Percentiles rank a stretch among this genome's conserved stretches.
Evolutionary conservation across 2,888 invertebrate species (phyloP).

Genomic region (Andrena hattorfiana): DNA sequence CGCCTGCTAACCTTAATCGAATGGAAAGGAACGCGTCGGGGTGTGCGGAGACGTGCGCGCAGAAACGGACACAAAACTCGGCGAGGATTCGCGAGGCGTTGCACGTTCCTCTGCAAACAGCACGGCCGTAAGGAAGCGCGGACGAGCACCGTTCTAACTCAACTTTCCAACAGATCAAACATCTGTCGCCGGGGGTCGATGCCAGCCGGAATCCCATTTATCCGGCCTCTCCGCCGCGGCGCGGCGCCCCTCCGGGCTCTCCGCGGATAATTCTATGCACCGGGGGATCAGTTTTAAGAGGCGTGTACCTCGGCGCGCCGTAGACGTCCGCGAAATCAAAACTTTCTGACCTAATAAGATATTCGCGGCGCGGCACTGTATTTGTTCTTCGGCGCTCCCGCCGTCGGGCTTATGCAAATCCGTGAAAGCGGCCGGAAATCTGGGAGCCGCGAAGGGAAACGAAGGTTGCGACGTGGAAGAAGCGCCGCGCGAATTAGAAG

Average conservation of each 20-base stretch:
- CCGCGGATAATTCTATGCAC: constrained; percentile 72
- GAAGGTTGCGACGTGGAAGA: constrained; percentile 17
- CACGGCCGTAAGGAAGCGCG: constrained; percentile 4
- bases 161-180: constrained; percentile 67
- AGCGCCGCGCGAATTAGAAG: constrained; percentile 2
- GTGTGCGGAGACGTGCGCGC: background rate
- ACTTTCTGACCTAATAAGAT: constrained; percentile 74
- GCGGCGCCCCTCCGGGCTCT: background rate
- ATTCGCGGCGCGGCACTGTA: constrained; percentile 59
- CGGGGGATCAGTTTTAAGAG: constrained; percentile 66
- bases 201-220: constrained; percentile 58
- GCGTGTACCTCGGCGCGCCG: constrained; percentile 34
- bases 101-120: constrained; percentile 30
- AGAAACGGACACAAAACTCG: background rate
- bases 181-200: constrained; percentile 59
- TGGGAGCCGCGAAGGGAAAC: background rate
- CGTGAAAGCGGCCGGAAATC: constrained; percentile 28
- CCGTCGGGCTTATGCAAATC: constrained; percentile 66
- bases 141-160: constrained; percentile 29
- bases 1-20: background rate
- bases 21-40: constrained; percentile 5
- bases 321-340: constrained; percentile 61
- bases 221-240: constrained; percentile 30
- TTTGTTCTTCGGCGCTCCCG: constrained; percentile 64
- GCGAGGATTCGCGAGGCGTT: background rate